Conservation (phyloP, 2,888 invertebrate genomes). For the Adela reaumurella region DNA sequence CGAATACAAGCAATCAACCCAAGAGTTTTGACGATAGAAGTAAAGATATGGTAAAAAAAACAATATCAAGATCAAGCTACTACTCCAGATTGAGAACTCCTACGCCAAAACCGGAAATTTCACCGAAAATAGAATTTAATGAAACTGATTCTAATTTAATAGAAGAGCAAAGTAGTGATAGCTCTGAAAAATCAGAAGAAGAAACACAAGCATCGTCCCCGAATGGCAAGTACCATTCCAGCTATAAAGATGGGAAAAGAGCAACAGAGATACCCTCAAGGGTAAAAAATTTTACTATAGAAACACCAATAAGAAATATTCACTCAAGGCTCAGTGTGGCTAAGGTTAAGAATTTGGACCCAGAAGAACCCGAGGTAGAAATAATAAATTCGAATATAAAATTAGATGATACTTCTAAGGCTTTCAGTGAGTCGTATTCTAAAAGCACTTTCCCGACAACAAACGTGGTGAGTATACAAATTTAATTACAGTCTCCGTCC, state of each 20-base stretch:
- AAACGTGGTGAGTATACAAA: conserved; percentile 47
- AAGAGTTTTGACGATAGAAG: conserved; percentile 22
- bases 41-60: conserved; percentile 23
- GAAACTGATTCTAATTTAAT: conserved; percentile 13
- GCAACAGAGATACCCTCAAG: neutral
- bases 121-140: conserved; percentile 14
- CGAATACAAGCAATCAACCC: conserved; percentile 17
- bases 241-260: conserved; percentile 26
- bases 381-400: conserved; percentile 5
- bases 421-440: conserved; percentile 34
- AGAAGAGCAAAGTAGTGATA: conserved; percentile 15
- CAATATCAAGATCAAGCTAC: conserved; percentile 25
- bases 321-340: conserved; percentile 25
- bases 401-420: conserved; percentile 26
- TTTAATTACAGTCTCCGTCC: too few species aligned
- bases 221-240: conserved; percentile 30
- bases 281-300: neutral
- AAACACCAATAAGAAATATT: conserved; percentile 34
- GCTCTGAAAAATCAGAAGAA: conserved; percentile 20
- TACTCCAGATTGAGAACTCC: conserved; percentile 21
- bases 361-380: neutral
- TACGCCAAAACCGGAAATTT: conserved; percentile 14
- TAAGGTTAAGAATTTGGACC: neutral
- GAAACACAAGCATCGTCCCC: conserved; percentile 12
- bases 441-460: conserved; percentile 39